Evolutionary conservation across 2,797 vertebrate species (phyloP), one percentile per base, ranked within the genome.

Genomic region (Lepilemur ruficaudatus): DNA sequence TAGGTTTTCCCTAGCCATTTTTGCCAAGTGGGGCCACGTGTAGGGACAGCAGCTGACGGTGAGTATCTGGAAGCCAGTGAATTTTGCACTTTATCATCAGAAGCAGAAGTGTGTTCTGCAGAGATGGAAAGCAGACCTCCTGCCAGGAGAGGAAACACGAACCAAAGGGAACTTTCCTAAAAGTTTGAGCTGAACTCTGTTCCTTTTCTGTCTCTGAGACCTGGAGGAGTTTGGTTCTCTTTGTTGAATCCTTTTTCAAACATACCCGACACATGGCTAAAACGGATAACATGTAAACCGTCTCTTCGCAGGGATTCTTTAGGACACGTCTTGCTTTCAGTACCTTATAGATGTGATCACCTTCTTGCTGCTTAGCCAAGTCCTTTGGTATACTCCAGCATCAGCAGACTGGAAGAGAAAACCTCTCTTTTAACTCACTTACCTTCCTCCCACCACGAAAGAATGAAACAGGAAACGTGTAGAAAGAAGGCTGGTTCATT

Each of bases 211-310:
- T 76, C 69, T 88, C 75, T 84, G 81, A 69, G 35, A 91, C 48
- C 41, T 61, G 14, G 88, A 97, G 65, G 59, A 87, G 28, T 94
- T 96, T 96, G 78, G 43, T 63, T 93, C 69, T 96, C 43, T 92
- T 93, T 90, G 76, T 95, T 91, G 73, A 92, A 72, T 92, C 55
- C 69, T 89, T 95, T 94, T 95, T 79, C 89, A 96, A 93, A 91
- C 72, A 95, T 92, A 93, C 76, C 46, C 52, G 92, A 81, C 22
- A 59, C 1, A 1, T 94, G 72, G 72, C 63, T 95, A 90, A 91
- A 79, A 86, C 79, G 89, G 72, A 90, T 78, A 86, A 94, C 85
- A 61, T 50, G n/a, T 59, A 83, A 93, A 52, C 48, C 32, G 9
- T 91, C 46, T 88, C 89, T 87, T 41, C 22, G 35, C 65, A 92